Conservation (phyloP, 2,113 vertebrate genomes). For the Podarcis raffonei region DNA sequence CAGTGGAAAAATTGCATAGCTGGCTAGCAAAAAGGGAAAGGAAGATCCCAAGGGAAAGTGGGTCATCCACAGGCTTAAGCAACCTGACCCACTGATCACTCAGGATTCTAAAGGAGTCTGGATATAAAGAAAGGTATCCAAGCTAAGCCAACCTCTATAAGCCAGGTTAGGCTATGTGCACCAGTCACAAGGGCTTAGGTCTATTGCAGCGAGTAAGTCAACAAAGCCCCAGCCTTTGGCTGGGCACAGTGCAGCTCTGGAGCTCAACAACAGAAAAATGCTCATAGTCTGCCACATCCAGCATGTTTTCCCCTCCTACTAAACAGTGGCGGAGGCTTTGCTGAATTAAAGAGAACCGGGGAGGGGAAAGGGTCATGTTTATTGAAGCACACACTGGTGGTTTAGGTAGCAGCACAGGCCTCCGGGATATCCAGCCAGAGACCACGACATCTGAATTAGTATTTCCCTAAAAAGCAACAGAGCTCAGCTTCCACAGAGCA, state of each 20-base stretch:
- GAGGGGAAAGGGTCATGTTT: neutral
- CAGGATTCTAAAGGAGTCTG: neutral
- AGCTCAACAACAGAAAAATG: neutral
- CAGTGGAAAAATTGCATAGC: neutral
- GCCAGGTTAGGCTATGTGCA: neutral
- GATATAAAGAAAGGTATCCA: neutral
- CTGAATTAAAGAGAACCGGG: neutral
- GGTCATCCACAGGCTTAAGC: neutral
- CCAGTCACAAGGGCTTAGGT: neutral
- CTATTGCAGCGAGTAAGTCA: neutral
- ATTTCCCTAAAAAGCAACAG: neutral
- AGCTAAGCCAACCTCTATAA: neutral
- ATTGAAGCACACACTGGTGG: neutral
- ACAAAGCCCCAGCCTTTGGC: neutral
- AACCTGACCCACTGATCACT: neutral
- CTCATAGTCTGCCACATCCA: neutral
- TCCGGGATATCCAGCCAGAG: neutral
- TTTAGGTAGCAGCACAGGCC: neutral
- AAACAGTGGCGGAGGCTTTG: neutral
- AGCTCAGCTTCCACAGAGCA: neutral
- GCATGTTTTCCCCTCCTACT: neutral
- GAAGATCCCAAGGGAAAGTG: neutral
- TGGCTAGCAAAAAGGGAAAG: neutral
- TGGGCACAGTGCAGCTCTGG: neutral
- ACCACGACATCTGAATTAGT: neutral